phyloP scores from a whole-genome alignment of 2,888 invertebrate genomes.

The Cryptus viduatorius region DNA sequence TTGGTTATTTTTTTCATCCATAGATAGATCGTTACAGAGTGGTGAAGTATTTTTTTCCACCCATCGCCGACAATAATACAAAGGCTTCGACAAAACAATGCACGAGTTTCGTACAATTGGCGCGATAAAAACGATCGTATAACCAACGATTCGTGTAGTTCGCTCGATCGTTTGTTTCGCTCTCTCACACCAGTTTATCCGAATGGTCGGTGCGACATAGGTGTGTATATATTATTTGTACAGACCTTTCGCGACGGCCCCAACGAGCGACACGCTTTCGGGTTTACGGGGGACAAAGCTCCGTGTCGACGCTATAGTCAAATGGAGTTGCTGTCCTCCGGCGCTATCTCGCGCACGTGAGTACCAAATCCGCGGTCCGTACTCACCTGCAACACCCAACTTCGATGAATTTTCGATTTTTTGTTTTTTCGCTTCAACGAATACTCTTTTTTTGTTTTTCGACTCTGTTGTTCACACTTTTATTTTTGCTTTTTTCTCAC shows the following conservation, averaged over 20 bases:
- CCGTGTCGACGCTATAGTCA: background rate
- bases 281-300: constrained; percentile 72
- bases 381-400: constrained; percentile 2
- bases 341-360: background rate
- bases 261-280: constrained; percentile 70
- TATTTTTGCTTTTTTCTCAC: constrained; percentile 3
- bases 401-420: constrained; percentile 40
- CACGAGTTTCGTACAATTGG: constrained; percentile 75
- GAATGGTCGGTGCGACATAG: background rate
- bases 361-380: background rate
- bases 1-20: background rate
- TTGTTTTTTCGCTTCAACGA: background rate
- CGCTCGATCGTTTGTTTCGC: constrained; percentile 40
- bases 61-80: constrained; percentile 67
- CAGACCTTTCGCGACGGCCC: background rate
- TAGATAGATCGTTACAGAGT: constrained; percentile 35
- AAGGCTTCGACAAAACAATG: constrained; percentile 76
- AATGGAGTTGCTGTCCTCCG: background rate
- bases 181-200: constrained; percentile 27
- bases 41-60: constrained; percentile 2
- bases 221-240: background rate
- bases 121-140: constrained; percentile 75
- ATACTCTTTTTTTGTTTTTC: background rate
- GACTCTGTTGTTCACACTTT: constrained; percentile 28
- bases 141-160: constrained; percentile 43